These are phyloP conservation scores for Oryzias javanicus DNA, from an alignment of 2,113 vertebrate species.

Conservation along the genomic window DNA sequence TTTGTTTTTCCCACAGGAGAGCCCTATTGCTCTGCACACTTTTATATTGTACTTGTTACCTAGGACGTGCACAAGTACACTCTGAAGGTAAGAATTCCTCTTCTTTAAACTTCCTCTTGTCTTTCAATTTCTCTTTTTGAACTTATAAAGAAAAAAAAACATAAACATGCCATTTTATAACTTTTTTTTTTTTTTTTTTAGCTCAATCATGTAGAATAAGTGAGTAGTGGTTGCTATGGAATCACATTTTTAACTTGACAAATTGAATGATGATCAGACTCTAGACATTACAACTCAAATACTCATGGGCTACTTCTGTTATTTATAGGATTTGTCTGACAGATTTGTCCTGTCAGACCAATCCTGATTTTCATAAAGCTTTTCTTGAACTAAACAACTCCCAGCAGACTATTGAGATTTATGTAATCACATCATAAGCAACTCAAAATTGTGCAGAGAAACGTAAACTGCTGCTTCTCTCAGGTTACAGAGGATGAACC, in stretches of 20 bases:
- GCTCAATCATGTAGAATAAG: constrained; percentile 42
- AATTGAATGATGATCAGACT: constrained; percentile 27
- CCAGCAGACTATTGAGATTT: too few relatives aligned
- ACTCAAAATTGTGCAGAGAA: neutral
- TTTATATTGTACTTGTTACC: constrained; percentile 88
- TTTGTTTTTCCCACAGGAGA: constrained; percentile 81
- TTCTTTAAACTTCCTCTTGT: constrained; percentile 1
- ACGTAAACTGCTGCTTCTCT: neutral
- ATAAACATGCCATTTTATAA: neutral
- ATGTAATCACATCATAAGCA: neutral
- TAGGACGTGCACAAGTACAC: constrained; percentile 89
- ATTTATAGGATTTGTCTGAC: neutral
- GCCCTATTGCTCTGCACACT: constrained; percentile 90
- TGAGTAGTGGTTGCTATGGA: constrained; percentile 46
- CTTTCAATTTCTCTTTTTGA: neutral
- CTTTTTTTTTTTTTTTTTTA: too few relatives aligned
- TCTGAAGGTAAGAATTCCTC: constrained; percentile 87
- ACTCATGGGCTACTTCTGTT: neutral
- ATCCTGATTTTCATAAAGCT: neutral
- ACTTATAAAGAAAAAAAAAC: neutral
- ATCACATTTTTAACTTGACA: constrained; percentile 37
- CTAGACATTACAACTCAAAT: neutral
- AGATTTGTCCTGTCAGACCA: neutral
- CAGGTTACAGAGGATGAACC: too few relatives aligned
- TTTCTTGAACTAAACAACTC: neutral